Evolutionary conservation across 1,140 invertebrate species (phyloP).

Genomic region (Rhagoletis pomonella): DNA sequence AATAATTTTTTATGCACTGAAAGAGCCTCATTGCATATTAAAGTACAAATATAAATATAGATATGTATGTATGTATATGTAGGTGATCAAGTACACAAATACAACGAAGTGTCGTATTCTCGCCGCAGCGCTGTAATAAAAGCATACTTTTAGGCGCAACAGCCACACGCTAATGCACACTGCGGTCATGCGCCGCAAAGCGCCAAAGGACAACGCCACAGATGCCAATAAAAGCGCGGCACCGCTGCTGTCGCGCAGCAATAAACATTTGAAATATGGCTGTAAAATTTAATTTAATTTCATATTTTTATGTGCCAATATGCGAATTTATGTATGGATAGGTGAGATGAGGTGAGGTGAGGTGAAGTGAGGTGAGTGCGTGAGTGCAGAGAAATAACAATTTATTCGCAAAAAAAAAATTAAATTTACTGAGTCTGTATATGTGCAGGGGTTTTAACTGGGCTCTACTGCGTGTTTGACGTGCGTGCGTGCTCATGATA

Average conservation of each 20-base stretch:
- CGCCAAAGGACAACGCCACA: background rate
- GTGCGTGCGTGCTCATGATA: background rate
- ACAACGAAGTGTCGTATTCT: no score
- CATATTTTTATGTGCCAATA: background rate
- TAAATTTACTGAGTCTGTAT: background rate
- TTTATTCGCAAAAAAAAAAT: background rate
- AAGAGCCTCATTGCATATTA: slow-evolving; percentile 1
- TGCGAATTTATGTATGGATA: background rate
- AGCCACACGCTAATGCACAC: background rate
- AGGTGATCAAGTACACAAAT: background rate
- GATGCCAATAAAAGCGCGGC: slow-evolving; percentile 5
- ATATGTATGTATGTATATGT: background rate
- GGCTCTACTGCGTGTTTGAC: background rate
- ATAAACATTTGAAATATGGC: slow-evolving; percentile 48
- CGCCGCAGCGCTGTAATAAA: no score
- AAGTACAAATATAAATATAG: background rate
- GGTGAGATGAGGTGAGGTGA: background rate
- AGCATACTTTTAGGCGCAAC: slow-evolving; percentile 35
- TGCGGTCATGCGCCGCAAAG: background rate
- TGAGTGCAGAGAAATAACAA: background rate
- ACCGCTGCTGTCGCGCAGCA: background rate
- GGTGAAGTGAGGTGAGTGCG: background rate
- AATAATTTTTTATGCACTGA: slow-evolving; percentile 25
- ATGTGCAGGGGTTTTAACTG: background rate
- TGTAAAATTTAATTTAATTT: slow-evolving; percentile 50